Percentiles rank a stretch among this genome's conserved stretches.
phyloP scores from a whole-genome alignment of 1,140 invertebrate species.

The Samia ricini region DNA sequence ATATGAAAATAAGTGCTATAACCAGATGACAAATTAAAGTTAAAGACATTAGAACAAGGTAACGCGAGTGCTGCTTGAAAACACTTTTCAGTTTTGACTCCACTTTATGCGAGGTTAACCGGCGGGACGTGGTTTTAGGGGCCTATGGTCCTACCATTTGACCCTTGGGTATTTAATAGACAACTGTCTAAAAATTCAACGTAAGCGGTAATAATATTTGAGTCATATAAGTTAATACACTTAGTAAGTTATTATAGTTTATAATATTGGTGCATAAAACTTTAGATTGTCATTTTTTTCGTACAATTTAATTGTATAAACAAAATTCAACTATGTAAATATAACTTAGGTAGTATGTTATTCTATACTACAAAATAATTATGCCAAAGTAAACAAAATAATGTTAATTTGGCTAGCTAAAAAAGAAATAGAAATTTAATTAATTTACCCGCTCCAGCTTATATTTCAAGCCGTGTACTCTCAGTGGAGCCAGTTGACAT shows the following conservation, averaged over 20 bases:
- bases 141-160: background rate
- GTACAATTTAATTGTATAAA: too few relatives aligned
- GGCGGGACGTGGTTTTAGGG: conserved; percentile 3
- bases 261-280: too few relatives aligned
- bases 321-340: too few relatives aligned
- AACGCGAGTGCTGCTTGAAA: background rate
- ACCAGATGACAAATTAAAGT: background rate
- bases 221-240: too few relatives aligned
- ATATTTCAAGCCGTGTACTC: conserved; percentile 1
- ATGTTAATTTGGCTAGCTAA: too few relatives aligned
- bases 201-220: background rate
- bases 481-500: conserved; percentile 23
- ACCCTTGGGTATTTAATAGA: conserved; percentile 3
- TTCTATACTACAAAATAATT: too few relatives aligned
- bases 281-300: too few relatives aligned
- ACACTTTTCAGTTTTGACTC: conserved; percentile 8
- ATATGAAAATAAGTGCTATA: too few relatives aligned
- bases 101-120: background rate
- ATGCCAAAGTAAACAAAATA: too few relatives aligned
- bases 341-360: too few relatives aligned
- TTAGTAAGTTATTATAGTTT: too few relatives aligned
- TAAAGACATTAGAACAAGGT: conserved; percentile 1
- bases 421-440: background rate
- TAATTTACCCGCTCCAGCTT: background rate
- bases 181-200: background rate